Evolutionary conservation across 23 tunicate genomes (phyloP).

Genomic region (Halocynthia roretzi): DNA sequence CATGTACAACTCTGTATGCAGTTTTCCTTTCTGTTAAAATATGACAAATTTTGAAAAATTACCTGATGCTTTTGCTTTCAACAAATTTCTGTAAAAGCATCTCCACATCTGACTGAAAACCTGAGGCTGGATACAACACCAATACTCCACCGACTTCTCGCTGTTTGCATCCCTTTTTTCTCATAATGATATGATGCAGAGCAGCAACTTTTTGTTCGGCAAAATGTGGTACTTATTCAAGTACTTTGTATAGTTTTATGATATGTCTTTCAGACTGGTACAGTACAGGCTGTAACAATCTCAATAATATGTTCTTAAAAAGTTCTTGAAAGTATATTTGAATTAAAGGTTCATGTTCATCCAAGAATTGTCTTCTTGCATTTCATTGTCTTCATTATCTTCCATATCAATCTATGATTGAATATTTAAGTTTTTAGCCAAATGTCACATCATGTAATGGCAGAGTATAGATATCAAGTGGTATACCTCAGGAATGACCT

Average conservation of each 20-base stretch:
- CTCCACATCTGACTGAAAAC: conserved; percentile 56
- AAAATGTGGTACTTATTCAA: no score
- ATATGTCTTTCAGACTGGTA: no score
- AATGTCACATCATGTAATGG: neutral
- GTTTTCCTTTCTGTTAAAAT: neutral
- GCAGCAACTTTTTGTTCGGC: no score
- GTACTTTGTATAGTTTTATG: no score
- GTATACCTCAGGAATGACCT: conserved; percentile 5
- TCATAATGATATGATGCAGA: neutral
- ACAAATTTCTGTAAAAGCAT: conserved; percentile 79
- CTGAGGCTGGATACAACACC: conserved; percentile 61
- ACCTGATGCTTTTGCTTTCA: conserved; percentile 71
- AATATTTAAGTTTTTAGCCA: neutral
- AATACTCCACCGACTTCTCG: neutral
- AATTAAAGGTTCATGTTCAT: neutral
- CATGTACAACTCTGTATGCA: neutral
- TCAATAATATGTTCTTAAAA: no score
- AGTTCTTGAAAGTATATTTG: neutral
- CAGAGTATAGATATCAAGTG: neutral
- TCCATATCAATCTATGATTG: conserved; percentile 9
- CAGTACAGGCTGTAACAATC: no score
- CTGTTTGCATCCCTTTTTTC: neutral
- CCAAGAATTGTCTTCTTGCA: conserved; percentile 11
- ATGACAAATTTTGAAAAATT: neutral
- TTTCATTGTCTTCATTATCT: conserved; percentile 20